Percentiles rank a stretch among this genome's conserved stretches.
Conservation (phyloP, 1,140 invertebrate species). For the Latrodectus geometricus region DNA sequence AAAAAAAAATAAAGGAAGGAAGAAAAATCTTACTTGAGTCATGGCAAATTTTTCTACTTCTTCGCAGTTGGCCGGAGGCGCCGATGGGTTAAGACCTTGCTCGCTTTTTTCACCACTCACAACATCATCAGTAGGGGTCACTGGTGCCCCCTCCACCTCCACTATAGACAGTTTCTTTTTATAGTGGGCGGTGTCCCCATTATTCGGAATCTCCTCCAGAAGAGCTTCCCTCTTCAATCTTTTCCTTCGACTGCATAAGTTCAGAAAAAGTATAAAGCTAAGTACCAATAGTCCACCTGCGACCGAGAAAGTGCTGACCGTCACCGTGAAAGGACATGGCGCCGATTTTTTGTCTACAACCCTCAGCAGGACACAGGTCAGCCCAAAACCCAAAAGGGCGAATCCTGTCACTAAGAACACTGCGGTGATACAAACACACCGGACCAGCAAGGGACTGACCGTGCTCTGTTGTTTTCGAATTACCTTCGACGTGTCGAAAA, state of each 20-base stretch:
- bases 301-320: slow-evolving; percentile 16
- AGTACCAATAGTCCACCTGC: slow-evolving; percentile 9
- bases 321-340: slow-evolving; percentile 15
- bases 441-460: slow-evolving; percentile 32
- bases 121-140: background rate
- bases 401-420: slow-evolving; percentile 13
- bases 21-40: slow-evolving; percentile 30
- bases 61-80: background rate
- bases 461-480: slow-evolving; percentile 29
- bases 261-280: slow-evolving; percentile 6
- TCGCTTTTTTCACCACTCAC: background rate
- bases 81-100: background rate
- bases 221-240: slow-evolving; percentile 16
- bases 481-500: background rate
- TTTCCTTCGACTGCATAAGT: slow-evolving; percentile 14
- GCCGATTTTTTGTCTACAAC: background rate
- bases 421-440: slow-evolving; percentile 28
- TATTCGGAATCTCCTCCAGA: slow-evolving; percentile 14
- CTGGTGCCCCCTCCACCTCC: background rate
- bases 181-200: slow-evolving; percentile 12
- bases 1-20: background rate
- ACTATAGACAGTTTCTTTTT: slow-evolving; percentile 11
- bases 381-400: slow-evolving; percentile 27
- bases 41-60: slow-evolving; percentile 12
- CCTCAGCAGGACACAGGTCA: slow-evolving; percentile 11